Base-by-base conservation (phyloP, 2,797 vertebrate species). In the Lutjanus campechanus region DNA sequence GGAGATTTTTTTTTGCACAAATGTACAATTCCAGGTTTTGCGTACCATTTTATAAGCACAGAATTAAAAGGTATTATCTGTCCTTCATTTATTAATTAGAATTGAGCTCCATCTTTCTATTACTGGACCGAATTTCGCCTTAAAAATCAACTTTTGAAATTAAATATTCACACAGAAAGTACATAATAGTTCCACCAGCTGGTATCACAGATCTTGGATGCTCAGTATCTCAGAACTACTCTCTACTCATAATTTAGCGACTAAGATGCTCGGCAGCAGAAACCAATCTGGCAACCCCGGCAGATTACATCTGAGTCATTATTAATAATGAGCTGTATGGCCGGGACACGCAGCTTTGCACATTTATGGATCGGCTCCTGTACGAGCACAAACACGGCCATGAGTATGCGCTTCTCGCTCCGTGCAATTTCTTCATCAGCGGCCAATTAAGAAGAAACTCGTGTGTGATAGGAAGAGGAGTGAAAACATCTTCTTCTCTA, bases 301-400 rank as follows among this genome's bases (percentile, higher is more conserved):
- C 81, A 83, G 78, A 85, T 89, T 88, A 89, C 82, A 89, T 92
- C 79, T 84, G 83, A 90, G 81, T 85, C 87, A 91, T 92, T 91
- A 91, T 87, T 90, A 89, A 91, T 88, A 91, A 91, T 88, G 87
- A 90, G 87, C 81, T 79, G 77, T 63, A 79, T 75, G 85, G 86
- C 75, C 70, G 9, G 50, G 86, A 88, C 82, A 49, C 8, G 19
- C 62, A 60, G 83, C 73, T 76, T 74, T 81, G 63, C 83, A 87
- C 85, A 76, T 84, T 89, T 81, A 58, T 63, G 56, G 65, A 75
- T 62, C 81, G 29, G 53, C 44, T 85, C 76, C 54, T 80, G 58
- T 13, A 50, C 11, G 4, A 77, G 84, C 76, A 69, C 72, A 85
- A 81, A 90, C 76, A 59, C 81, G 68, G 73, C 43, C 79, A 77